Evolutionary conservation across 2,797 vertebrate species (phyloP), one percentile per base, ranked within the genome.

Genomic region (Myiothlypis coronata): DNA sequence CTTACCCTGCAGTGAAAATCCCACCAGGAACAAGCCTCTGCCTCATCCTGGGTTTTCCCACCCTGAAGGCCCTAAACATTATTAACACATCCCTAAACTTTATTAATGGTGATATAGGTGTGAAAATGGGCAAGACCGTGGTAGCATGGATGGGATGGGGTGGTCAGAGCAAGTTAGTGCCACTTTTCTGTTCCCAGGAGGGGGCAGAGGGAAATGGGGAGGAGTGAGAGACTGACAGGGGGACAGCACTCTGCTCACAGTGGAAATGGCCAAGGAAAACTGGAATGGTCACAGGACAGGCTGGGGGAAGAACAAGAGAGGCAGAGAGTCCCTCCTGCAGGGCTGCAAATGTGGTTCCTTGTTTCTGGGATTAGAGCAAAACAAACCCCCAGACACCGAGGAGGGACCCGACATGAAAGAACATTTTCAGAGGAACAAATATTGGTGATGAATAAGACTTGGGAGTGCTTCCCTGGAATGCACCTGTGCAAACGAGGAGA

Each of bases 401-500:
- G 37, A 76, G 64, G 39, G 87, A 79, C 55, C 67, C 50, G 20
- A 63, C 52, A 74, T 17, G 14, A 86, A 77, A 79, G 89, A 49
- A 35, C 1, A 9, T 84, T 89, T 77, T n/a, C 37, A 63, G 57
- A 70, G 72, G 85, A 93, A 79, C 91, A 96, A 87, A 85, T 43
- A 85, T 11, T n/a, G 53, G n/a, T 50, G 18, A 60, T 81, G 76
- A 93, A 75, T 70, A 89, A 92, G 70, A 68, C 32, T 41, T 20
- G 60, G 72, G 85, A 91, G 49, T 47, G 71, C 32, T 91, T 59
- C 26, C 72, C 87, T 49, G 87, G 85, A 91, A 63, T 21, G 37
- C 87, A 83, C 87, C 69, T 85, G 90, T 61, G 79, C 61, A 91
- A 72, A 93, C 3, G 75, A 35, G 59, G 75, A 65, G 78, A n/a